Base-by-base conservation (phyloP, 2,797 vertebrate genomes). In the Melanotaenia nigrans region DNA sequence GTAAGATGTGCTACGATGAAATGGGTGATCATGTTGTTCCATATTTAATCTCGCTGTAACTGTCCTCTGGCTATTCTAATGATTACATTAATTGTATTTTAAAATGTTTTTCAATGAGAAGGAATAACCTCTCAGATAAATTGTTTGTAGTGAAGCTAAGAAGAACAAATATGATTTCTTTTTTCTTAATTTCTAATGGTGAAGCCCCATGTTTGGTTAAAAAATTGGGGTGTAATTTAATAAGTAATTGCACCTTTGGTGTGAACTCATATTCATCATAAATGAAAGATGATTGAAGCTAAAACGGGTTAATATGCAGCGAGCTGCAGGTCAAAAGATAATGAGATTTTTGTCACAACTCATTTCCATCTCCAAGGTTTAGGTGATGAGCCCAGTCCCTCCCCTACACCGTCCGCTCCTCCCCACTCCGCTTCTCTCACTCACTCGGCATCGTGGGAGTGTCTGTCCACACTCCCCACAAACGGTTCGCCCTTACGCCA, bases 401-500 rank as follows among this genome's bases (percentile, higher is more conserved):
- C 95, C 18, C 93, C 94, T 0, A 86, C 90, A 18, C 91, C 90
- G 11, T 85, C 95, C 4, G 94, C 94, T 54, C 93, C 94, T 0
- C 92, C 92, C 1, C 87, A 89, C 89, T 92, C 90, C 2, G 92
- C 92, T 61, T 85, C 93, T 25, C 91, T 95, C 0, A 91, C 92
- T 25, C 94, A 93, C 79, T 94, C 95, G 0, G 95, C 95, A 61
- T 97, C 96, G 28, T 96, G 96, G 93, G 96, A 97, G 86, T 95
- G 94, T 68, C 92, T 97, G 22, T 94, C 95, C 0, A 95, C 95
- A 22, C 93, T 97, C 32, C 96, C 96, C 22, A 97, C 96, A 69
- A 96, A 97, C 1, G 96, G 96, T 66, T 94, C 94, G 22, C 96
- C 96, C 30, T 87, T 97, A 68, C 94, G 92, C 61, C 96, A 97